These are phyloP conservation scores for Lophius americanus DNA, from an alignment of 2,797 vertebrate species.

Conservation along the genomic window DNA sequence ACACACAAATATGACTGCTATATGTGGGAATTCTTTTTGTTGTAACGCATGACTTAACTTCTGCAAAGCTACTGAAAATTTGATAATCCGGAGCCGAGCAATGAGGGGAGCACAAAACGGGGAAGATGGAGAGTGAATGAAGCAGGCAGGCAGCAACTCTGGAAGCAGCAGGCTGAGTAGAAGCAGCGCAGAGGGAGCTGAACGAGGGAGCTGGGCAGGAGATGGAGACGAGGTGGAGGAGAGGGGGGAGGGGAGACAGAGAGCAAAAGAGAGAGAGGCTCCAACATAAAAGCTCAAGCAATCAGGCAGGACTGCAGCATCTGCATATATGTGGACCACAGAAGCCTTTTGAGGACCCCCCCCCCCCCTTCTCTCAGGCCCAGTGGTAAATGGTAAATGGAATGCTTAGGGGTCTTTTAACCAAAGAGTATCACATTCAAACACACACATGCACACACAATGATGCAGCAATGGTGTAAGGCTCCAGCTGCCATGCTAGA, in stretches of 20 bases:
- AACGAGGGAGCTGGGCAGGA: constrained; percentile 48
- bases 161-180: constrained; percentile 64
- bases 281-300: constrained; percentile 49
- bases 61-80: constrained; percentile 85
- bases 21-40: constrained; percentile 56
- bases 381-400: constrained; percentile 33
- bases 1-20: constrained; percentile 13
- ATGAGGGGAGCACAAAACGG: no score
- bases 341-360: constrained; percentile 42
- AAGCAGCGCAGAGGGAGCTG: constrained; percentile 56
- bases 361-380: constrained; percentile 32
- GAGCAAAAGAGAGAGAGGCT: constrained; percentile 31
- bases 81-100: constrained; percentile 72
- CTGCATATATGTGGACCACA: constrained; percentile 49
- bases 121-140: constrained; percentile 50
- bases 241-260: constrained; percentile 20
- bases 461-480: neutral
- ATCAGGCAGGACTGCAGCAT: constrained; percentile 63
- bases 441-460: constrained; percentile 17
- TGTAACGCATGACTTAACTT: constrained; percentile 77
- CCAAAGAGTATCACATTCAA: constrained; percentile 13
- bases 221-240: constrained; percentile 22
- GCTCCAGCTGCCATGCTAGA: constrained; percentile 10
- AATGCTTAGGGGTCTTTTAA: constrained; percentile 34
- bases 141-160: constrained; percentile 69